Evolutionary conservation across 2,797 vertebrate genomes (phyloP).

Genomic region (Hybognathus amarus): DNA sequence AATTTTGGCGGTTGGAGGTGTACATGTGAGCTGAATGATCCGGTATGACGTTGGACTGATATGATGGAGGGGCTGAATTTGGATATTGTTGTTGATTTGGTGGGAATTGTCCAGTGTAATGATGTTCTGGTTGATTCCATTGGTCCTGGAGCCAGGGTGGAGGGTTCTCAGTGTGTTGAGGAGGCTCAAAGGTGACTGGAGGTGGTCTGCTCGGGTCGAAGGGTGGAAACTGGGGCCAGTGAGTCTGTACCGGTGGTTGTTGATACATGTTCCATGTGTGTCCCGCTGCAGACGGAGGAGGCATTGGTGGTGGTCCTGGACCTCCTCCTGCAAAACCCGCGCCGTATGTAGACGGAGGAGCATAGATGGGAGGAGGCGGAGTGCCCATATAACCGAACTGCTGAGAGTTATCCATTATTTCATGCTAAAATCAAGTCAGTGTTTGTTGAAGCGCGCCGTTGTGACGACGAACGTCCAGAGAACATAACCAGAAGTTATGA

Average conservation of each 20-base stretch:
- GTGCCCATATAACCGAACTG: not conserved
- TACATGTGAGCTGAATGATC: slow-evolving; percentile 2
- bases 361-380: not conserved
- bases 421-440: not conserved
- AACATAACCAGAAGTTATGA: not conserved
- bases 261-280: slow-evolving; percentile 28
- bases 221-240: slow-evolving; percentile 45
- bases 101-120: slow-evolving; percentile 9
- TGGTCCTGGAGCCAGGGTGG: slow-evolving; percentile 13
- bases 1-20: not conserved
- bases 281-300: not conserved
- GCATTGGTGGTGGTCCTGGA: not conserved
- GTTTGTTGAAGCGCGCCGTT: not conserved
- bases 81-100: slow-evolving; percentile 32
- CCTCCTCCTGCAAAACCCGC: not conserved
- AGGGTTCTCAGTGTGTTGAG: slow-evolving; percentile 20
- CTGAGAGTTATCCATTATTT: slow-evolving; percentile 22
- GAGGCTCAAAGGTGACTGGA: slow-evolving; percentile 61
- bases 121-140: not conserved
- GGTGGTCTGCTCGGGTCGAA: slow-evolving; percentile 72
- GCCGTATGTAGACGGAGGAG: too few species aligned
- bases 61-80: not conserved
- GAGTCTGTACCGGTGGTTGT: not conserved
- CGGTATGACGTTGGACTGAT: not conserved
- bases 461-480: not conserved